Conservation (phyloP, 2,797 vertebrate species). For the Hybognathus amarus region DNA sequence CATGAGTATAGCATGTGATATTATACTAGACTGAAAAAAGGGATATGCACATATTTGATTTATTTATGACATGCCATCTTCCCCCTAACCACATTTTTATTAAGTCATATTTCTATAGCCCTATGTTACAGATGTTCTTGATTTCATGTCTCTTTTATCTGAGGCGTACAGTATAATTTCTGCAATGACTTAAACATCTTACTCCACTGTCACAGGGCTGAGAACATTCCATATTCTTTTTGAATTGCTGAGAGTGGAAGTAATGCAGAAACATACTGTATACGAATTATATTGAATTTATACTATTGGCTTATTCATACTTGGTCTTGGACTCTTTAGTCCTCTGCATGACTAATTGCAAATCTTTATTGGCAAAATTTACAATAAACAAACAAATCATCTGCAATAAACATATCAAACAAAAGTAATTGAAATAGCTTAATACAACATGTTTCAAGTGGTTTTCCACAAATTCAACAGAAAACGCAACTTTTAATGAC, state of each 20-base stretch:
- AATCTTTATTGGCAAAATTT: too few relatives aligned
- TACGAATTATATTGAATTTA: background rate
- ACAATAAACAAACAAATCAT: too few relatives aligned
- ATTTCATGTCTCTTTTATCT: background rate
- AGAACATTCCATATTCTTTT: background rate
- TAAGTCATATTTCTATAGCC: background rate
- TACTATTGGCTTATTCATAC: background rate
- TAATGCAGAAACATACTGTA: background rate
- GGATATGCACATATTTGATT: background rate
- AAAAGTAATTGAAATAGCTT: too few relatives aligned
- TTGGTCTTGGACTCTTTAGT: background rate
- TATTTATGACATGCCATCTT: background rate
- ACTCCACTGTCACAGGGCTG: background rate
- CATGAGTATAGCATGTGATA: background rate
- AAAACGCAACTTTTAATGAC: too few relatives aligned
- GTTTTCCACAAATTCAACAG: too few relatives aligned
- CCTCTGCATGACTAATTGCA: background rate
- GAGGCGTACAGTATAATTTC: background rate
- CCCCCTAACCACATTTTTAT: background rate
- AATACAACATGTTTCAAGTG: too few relatives aligned
- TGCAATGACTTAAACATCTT: background rate
- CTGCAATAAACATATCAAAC: too few relatives aligned
- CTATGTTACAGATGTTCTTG: constrained; percentile 7
- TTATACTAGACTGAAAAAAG: background rate
- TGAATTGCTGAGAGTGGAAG: background rate